Evolutionary conservation across 2,113 vertebrate species (phyloP), one percentile per base, ranked within the genome.

Genomic region (Boulengeromyrus knoepffleri): DNA sequence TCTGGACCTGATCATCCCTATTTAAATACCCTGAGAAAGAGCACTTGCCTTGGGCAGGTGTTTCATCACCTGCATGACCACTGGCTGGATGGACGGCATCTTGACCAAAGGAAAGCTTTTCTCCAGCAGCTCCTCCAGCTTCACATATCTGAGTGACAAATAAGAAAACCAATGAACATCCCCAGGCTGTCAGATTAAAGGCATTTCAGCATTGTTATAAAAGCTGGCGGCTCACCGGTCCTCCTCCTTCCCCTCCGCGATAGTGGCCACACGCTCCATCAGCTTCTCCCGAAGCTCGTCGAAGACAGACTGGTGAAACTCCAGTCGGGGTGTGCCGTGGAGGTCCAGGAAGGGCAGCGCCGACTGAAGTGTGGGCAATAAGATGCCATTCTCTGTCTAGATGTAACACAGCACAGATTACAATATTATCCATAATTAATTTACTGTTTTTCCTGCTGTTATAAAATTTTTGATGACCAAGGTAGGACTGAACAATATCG

Each of bases 1-100:
- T 56, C 19, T 21, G 53, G 53, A 21, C 19, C 5, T 6, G 1
- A 56, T 0, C 5, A 56, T 1, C 53, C 5, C 19, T 56, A 19
- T 56, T 10, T 62, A n/a, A 9, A 53, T n/a, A 58, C 21, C 19
- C 4, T 62, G 50, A 24, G 21, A 47, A 85, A 85, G 45, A 85
- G 12, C 5, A 89, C 94, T 91, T 92, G 95, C 99, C 97, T 99
- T 99, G 47, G 98, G 98, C 74, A 99, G 91, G 92, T 99, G 98
- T 88, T 99, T 99, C 95, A 99, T 97, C 91, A 99, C 98, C 84
- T 98, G 98, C 99, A 99, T 99, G 15, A 99, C 98, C 85, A 99
- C 98, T 0, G 99, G 99, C 94, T 99, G 99, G 90, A 99, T 96
- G 0, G 99, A 99, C 0, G 98, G 97, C 97, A 99, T 98, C 94